Base-by-base conservation (phyloP, 2,888 invertebrate species). In the Ormia ochracea region DNA sequence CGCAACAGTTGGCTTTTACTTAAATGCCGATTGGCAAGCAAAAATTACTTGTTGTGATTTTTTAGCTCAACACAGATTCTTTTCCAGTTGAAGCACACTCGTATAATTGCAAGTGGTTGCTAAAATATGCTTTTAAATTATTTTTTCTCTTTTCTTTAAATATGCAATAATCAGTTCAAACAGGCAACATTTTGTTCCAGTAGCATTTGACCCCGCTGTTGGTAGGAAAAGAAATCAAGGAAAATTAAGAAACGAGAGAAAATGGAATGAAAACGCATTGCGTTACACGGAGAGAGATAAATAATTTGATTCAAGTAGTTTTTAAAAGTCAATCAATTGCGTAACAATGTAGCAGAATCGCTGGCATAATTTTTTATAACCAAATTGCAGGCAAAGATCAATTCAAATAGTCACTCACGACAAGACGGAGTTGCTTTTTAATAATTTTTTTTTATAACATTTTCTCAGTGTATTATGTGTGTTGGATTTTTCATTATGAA, bases 171-270 rank as follows among this genome's bases (percentile, higher is more conserved):
- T 17, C 31, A 61, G 45, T 31, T n/a, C n/a, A 61, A 45, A 61
- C 61, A 61, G 61, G 38, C 19, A 31, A 54, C 12, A 45, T 65
- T 23, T 52, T 78, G 78, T 66, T 56, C 73, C 73, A 78, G 48
- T 73, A 79, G 69, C 76, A 61, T 72, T 66, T 75, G 74, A 78
- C 56, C 70, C 48, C 58, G 50, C 23, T 48, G 33, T 61, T 9
- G 36, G 21, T 12, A 56, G 6, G 38, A 56, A 21, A 41, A 48
- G 28, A 9, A 43, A 48, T 52, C 50, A 73, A 70, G 33, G 43
- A 69, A 79, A 73, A 58, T 69, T 41, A 58, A 61, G n/a, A n/a
- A n/a, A n/a, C n/a, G n/a, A n/a, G n/a, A n/a, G n/a, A n/a, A n/a
- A n/a, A n/a, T n/a, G n/a, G n/a, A n/a, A n/a, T n/a, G n/a, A n/a